Evolutionary conservation across 92 coral and sea anemone genomes (phyloP).

Genomic region (Siderastrea siderea): DNA sequence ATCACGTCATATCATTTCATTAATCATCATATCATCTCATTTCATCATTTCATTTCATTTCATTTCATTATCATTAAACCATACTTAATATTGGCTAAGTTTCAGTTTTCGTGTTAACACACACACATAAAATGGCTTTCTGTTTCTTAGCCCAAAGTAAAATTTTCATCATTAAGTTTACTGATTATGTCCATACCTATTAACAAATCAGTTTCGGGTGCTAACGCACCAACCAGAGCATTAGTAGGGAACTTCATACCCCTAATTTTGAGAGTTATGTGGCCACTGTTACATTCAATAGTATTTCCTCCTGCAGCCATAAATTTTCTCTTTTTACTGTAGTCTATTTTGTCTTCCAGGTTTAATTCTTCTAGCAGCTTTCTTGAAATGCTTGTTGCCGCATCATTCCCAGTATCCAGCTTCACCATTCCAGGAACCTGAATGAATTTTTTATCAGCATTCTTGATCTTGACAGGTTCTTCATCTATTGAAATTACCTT

Average conservation of each 20-base stretch:
- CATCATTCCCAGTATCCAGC: slow-evolving; percentile 15
- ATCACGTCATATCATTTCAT: too few relatives aligned
- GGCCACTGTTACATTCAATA: background rate
- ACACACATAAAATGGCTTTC: too few relatives aligned
- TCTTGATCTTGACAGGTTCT: background rate
- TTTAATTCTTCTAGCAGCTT: background rate
- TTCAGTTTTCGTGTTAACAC: too few relatives aligned
- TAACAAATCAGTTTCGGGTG: background rate
- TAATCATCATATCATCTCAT: too few relatives aligned
- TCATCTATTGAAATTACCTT: slow-evolving; percentile 20
- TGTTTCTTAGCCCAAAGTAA: background rate
- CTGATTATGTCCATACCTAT: slow-evolving; percentile 3
- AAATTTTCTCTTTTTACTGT: background rate
- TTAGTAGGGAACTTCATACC: background rate
- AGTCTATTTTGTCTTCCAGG: background rate
- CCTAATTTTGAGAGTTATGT: background rate
- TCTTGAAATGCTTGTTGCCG: background rate
- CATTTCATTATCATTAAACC: too few relatives aligned
- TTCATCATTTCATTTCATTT: too few relatives aligned
- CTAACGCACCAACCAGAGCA: slow-evolving; percentile 5
- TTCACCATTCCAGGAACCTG: background rate
- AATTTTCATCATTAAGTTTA: background rate
- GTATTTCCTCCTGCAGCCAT: background rate
- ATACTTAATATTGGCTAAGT: too few relatives aligned
- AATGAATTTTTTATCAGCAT: background rate